Evolutionary conservation across 2,888 invertebrate species (phyloP), one percentile per base, ranked within the genome.

Genomic region (Morinoia aosen): DNA sequence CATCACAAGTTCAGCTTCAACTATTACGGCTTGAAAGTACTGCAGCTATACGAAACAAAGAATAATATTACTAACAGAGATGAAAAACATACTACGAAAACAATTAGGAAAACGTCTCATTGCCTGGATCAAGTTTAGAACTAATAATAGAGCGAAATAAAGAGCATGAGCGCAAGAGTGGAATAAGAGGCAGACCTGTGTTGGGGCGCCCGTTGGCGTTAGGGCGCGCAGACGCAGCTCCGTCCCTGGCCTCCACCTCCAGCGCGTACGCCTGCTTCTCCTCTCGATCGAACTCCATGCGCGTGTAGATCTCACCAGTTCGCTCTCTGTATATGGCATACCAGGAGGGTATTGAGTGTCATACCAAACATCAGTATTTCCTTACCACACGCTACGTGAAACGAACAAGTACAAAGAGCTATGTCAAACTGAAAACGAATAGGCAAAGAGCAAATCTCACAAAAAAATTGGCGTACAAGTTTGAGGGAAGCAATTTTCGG

Each of bases 221-320:
- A 91, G 99, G 99, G 96, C 99, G 98, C 95, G 99, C 99, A 33
- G 99, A 99, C n/a, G 99, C 98, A 96, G 99, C 99, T 95, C 99
- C 99, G 97, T 99, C 99, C 96, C 99, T 98, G 0, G 99, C 99
- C 97, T 99, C 99, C 97, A 99, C 99, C 97, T 99, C 99, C 97
- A 99, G 97, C 88, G 99, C 99, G 97, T 99, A 99, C 96, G 99
- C 99, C 94, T 99, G 99, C 97, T 99, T 99, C 98, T 99, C 99
- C 97, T 99, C 99, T 96, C 99, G 98, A 98, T 99, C 99, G 98
- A 99, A 99, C 97, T 99, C 98, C 97, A 98, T 98, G 97, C 99
- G 99, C 91, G 99, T 99, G 97, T 98, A 99, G 97, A 99, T 98
- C 97, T 99, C 99, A 56, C 99, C 99, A 61, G 99, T 99, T 97